Base-by-base conservation (phyloP, 2,888 invertebrate species). In the Caenorhabditis sp. region DNA sequence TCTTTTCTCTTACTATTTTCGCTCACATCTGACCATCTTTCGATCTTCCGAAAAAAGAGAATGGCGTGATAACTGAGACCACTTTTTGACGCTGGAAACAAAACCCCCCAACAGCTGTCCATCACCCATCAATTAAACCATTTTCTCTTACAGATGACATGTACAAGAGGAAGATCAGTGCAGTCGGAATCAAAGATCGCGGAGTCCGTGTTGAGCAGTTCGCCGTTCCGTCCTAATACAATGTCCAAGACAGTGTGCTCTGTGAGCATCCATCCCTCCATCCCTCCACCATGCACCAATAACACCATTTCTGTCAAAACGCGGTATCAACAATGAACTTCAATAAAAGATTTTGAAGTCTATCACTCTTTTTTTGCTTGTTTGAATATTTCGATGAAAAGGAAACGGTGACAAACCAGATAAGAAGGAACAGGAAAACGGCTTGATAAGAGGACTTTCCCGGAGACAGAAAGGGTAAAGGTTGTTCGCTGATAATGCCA, bases 21-120 rank as follows among this genome's bases (percentile, higher is more conserved):
- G 14, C 22, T 16, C 24, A 2, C 4, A 31, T 61, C 22, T 66
- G 51, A 35, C 64, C 44, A 51, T 72, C 69, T 80, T 70, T 80
- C 69, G 63, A 72, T 80, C 66, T 80, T 56, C 41, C 14, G n/a
- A 61, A 38, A 38, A 38, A 12, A 38, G 12, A 38, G 24, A 58
- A 80, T 72, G 79, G 79, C 77, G 77, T 77, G 77, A 77, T 77
- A 76, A 76, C 47, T 76, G 61, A 76, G 76, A 76, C 76, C 76
- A 69, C 44, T 35, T 12, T 35, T 54, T 54, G 14, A 35, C 44
- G 19, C 68, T 54, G 54, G 26, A 68, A 47, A 66, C 26, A 16
- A 58, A 24, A 58, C 31, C 26, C n/a, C n/a, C 5, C 14, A 38
- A 41, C 74, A 74, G 26, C 63, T 63, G 54, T 54, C 74, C 28